These are phyloP conservation scores for Platorchestia sp. DNA, from an alignment of 1,140 invertebrate genomes.

Conservation along the genomic window DNA sequence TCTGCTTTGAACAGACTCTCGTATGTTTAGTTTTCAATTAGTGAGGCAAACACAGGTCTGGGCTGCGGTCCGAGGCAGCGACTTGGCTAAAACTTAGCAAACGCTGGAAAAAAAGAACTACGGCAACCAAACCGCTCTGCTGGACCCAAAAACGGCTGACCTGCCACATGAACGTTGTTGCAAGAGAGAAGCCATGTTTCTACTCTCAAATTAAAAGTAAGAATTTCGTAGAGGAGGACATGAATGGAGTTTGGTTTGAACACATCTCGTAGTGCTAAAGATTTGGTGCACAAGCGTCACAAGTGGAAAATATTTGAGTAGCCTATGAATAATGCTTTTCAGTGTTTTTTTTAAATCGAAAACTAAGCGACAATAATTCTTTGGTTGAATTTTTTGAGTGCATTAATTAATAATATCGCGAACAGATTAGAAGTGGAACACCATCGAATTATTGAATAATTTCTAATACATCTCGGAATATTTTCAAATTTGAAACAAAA, in stretches of 20 bases:
- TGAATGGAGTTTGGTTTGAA: not conserved
- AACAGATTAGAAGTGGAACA: no score
- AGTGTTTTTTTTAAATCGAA: not conserved
- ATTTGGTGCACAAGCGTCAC: no score
- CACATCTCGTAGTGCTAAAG: not conserved
- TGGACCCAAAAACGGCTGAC: not conserved
- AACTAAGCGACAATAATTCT: no score
- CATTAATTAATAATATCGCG: no score
- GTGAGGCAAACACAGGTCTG: slow-evolving; percentile 34
- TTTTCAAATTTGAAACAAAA: no score
- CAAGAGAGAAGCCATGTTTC: not conserved
- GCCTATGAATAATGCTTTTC: not conserved
- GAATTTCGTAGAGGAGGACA: not conserved
- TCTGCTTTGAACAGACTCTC: slow-evolving; percentile 53
- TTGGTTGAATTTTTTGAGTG: no score
- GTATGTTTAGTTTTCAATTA: slow-evolving; percentile 54
- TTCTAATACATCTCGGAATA: no score
- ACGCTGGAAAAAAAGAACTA: slow-evolving; percentile 37
- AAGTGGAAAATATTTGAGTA: not conserved
- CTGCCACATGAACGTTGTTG: slow-evolving; percentile 24
- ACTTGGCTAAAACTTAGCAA: slow-evolving; percentile 46
- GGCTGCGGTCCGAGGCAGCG: slow-evolving; percentile 22
- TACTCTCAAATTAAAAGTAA: not conserved
- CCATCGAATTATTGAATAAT: no score
- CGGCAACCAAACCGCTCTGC: slow-evolving; percentile 12